Evolutionary conservation across 1,140 invertebrate genomes (phyloP).

Genomic region (Lanistes nyassanus): DNA sequence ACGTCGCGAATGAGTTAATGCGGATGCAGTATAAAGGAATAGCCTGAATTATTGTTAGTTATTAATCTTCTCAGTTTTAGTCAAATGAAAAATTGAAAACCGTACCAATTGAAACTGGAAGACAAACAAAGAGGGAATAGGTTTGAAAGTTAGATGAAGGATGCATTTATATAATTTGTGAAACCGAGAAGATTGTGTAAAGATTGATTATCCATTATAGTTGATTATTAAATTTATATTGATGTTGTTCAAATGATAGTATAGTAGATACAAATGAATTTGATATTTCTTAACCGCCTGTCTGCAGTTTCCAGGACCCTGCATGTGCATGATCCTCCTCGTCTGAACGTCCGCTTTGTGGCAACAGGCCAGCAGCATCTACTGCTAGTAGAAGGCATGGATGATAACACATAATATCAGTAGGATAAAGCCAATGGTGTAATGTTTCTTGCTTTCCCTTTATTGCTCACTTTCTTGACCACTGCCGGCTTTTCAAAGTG

Average conservation of each 20-base stretch:
- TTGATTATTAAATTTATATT: neutral
- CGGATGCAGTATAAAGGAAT: too few species aligned
- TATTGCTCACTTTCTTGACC: too few species aligned
- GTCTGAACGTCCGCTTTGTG: slow-evolving; percentile 7
- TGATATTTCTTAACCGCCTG: neutral
- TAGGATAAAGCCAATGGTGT: neutral
- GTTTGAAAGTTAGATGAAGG: neutral
- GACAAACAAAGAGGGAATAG: neutral
- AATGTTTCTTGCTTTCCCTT: neutral
- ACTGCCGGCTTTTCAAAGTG: too few species aligned
- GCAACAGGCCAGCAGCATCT: slow-evolving; percentile 21
- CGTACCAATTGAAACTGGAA: neutral
- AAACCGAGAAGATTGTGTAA: neutral
- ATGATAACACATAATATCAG: neutral
- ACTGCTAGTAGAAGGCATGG: slow-evolving; percentile 8
- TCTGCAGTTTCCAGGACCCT: slow-evolving; percentile 13
- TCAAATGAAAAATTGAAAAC: too few species aligned
- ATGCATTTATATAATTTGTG: neutral
- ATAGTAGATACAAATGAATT: neutral
- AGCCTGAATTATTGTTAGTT: too few species aligned
- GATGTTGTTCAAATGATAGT: neutral
- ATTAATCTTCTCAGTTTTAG: too few species aligned
- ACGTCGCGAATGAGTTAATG: too few species aligned
- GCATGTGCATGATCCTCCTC: slow-evolving; percentile 15
- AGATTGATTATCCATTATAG: neutral